Conservation (phyloP, 2,888 invertebrate species). For the Hymenopus coronatus region DNA sequence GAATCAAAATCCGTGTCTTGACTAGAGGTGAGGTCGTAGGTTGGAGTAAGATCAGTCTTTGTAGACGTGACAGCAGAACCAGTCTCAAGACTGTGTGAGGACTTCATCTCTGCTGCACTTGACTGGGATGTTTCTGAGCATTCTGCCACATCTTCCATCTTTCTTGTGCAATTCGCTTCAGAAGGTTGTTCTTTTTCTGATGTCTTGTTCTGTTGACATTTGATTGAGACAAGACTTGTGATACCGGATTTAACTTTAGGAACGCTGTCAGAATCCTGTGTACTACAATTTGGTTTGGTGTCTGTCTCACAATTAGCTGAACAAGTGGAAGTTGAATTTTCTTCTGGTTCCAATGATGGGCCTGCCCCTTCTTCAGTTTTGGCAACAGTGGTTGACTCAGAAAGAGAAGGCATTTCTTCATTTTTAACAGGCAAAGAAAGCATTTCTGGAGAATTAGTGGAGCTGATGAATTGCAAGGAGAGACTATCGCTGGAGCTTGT, state of each 20-base stretch:
- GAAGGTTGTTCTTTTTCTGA: background rate
- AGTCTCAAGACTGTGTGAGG: background rate
- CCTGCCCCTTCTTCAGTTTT: background rate
- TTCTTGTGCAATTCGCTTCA: background rate
- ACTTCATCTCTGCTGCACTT: background rate
- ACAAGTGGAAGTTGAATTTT: background rate
- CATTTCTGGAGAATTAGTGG: background rate
- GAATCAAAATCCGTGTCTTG: background rate
- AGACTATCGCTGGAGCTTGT: background rate
- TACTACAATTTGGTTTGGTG: background rate
- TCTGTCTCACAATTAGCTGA: background rate
- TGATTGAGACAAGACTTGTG: slow-evolving; percentile 15
- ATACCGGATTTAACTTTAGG: background rate
- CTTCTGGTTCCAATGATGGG: background rate
- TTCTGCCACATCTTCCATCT: background rate
- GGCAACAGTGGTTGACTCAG: background rate
- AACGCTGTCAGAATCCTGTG: background rate
- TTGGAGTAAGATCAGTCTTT: background rate
- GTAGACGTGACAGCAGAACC: background rate
- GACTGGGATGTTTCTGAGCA: background rate
- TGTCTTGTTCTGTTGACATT: slow-evolving; percentile 14
- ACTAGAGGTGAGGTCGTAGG: background rate
- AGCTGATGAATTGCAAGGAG: background rate
- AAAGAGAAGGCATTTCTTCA: background rate
- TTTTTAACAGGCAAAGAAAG: background rate